Evolutionary conservation across 2,888 invertebrate genomes (phyloP).

Genomic region (Plagodis pulveraria): DNA sequence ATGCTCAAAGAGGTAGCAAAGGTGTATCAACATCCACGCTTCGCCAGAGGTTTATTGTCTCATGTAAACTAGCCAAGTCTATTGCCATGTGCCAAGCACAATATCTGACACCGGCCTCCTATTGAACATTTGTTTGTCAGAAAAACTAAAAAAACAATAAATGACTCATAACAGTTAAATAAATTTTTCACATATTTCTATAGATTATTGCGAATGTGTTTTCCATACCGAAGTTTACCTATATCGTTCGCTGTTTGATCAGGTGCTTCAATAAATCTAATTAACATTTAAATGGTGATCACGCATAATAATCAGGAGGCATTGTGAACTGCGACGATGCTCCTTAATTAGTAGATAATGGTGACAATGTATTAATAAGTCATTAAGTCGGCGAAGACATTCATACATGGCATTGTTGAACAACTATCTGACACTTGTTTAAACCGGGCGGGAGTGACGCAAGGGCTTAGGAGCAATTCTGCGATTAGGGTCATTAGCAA

Average conservation of each 20-base stretch:
- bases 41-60: no score
- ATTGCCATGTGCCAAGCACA: no score
- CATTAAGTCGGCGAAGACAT: slow-evolving; percentile 64
- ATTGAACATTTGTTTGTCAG: not conserved
- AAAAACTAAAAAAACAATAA: not conserved
- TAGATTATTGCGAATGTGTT: slow-evolving; percentile 47
- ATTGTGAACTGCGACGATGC: slow-evolving; percentile 71
- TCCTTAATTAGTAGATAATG: slow-evolving; percentile 78
- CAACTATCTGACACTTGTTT: slow-evolving; percentile 64
- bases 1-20: no score
- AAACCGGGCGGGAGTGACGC: slow-evolving; percentile 52
- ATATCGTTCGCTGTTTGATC: slow-evolving; percentile 60
- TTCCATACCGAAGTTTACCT: slow-evolving; percentile 45
- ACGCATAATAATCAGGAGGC: slow-evolving; percentile 81
- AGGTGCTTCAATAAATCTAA: slow-evolving; percentile 78
- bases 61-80: no score
- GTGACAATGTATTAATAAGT: slow-evolving; percentile 65
- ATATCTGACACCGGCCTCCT: not conserved
- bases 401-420: slow-evolving; percentile 51
- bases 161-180: slow-evolving; percentile 48
- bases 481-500: no score
- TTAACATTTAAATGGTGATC: slow-evolving; percentile 84
- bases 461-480: slow-evolving; percentile 26
- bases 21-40: no score
- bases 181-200: slow-evolving; percentile 41